phyloP scores from a whole-genome alignment of 1,140 invertebrate genomes.

The Drosophila bifasciata region DNA sequence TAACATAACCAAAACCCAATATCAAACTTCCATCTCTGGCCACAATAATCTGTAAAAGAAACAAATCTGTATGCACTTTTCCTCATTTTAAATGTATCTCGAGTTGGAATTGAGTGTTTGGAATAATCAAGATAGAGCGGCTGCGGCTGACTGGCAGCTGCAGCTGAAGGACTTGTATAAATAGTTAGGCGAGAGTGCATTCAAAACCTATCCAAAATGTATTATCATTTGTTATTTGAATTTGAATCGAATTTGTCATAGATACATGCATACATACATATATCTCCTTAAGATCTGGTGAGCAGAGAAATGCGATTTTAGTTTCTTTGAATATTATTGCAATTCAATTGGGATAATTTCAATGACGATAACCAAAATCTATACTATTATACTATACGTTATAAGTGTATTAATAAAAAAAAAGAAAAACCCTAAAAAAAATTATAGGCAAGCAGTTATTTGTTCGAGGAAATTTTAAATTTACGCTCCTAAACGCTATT shows the following conservation, averaged over 20 bases:
- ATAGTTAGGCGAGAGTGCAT: no score
- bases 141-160: no score
- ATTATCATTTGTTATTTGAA: conserved; percentile 40
- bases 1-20: conserved; percentile 11
- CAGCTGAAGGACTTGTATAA: no score
- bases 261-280: conserved; percentile 25
- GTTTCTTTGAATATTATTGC: conserved; percentile 71
- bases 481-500: no score
- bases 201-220: conserved; percentile 19
- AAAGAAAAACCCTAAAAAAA: conserved; percentile 31
- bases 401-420: conserved; percentile 70
- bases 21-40: conserved; percentile 8
- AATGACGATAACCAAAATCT: conserved; percentile 52
- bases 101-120: conserved; percentile 12
- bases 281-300: conserved; percentile 41
- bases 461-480: no score
- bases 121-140: no score
- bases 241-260: conserved; percentile 49
- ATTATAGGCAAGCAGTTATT: background rate
- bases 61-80: conserved; percentile 8
- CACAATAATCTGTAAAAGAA: conserved; percentile 7
- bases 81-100: conserved; percentile 21
- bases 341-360: conserved; percentile 81
- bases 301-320: conserved; percentile 26
- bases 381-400: conserved; percentile 52